These are phyloP conservation scores for Escarpia spicata DNA, from an alignment of 2,888 invertebrate genomes.

Conservation along the genomic window DNA sequence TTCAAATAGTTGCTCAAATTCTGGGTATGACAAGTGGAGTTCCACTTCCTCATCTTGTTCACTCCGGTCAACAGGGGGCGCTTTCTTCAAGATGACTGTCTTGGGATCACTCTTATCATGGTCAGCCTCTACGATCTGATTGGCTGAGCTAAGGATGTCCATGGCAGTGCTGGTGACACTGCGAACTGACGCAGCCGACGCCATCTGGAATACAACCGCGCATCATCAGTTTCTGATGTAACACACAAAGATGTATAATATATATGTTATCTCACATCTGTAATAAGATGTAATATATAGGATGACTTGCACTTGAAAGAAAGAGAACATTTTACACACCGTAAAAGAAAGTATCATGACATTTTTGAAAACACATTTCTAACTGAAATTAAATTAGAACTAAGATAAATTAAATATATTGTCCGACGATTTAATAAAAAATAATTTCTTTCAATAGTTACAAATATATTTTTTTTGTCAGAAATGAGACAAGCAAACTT, in stretches of 20 bases:
- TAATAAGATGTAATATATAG: too few species aligned
- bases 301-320: too few species aligned
- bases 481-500: too few species aligned
- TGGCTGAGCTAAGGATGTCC: slow-evolving; percentile 39
- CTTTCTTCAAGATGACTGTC: slow-evolving; percentile 19
- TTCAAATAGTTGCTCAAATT: slow-evolving; percentile 35
- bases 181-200: slow-evolving; percentile 49
- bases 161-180: slow-evolving; percentile 51
- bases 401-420: too few species aligned
- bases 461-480: too few species aligned
- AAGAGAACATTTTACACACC: too few species aligned
- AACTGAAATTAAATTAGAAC: too few species aligned
- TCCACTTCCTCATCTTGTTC: slow-evolving; percentile 31
- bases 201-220: slow-evolving; percentile 27
- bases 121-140: neutral
- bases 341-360: too few species aligned
- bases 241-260: neutral
- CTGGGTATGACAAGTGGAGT: slow-evolving; percentile 32
- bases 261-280: neutral
- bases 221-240: neutral
- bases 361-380: too few species aligned
- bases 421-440: too few species aligned
- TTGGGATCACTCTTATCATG: neutral
- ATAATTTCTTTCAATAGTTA: too few species aligned
- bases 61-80: neutral